These are phyloP conservation scores for Macrosiphum euphorbiae DNA, from an alignment of 2,888 invertebrate genomes.

Conservation along the genomic window DNA sequence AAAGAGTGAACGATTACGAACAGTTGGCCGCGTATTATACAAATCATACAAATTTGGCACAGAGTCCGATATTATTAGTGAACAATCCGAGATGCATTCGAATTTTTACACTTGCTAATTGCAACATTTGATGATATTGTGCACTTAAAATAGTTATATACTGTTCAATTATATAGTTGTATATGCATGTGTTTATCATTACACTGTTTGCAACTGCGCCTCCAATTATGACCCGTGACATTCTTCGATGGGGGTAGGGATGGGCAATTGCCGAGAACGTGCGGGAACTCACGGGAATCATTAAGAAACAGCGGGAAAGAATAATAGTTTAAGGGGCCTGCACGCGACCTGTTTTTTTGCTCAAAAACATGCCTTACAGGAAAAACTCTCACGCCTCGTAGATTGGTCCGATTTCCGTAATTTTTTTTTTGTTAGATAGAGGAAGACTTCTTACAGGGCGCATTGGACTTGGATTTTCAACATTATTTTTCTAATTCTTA, in stretches of 20 bases:
- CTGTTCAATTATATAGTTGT: neutral
- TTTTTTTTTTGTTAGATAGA: too few species aligned
- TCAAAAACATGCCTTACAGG: too few species aligned
- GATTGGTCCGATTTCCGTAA: too few species aligned
- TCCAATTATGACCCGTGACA: neutral
- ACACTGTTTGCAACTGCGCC: neutral
- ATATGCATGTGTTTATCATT: neutral
- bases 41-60: conserved; percentile 8
- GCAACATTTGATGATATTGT: conserved; percentile 11
- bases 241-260: too few species aligned
- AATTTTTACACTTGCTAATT: conserved; percentile 1
- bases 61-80: neutral
- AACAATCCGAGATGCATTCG: neutral
- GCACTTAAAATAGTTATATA: conserved; percentile 24
- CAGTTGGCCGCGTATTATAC: conserved; percentile 14
- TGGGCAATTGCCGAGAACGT: too few species aligned
- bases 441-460: too few species aligned
- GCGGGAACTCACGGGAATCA: neutral
- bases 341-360: too few species aligned
- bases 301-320: neutral
- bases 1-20: neutral
- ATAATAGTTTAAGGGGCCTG: too few species aligned
- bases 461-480: too few species aligned
- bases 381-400: too few species aligned
- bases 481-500: too few species aligned